Percentiles rank a stretch among this genome's conserved stretches.
phyloP scores from a whole-genome alignment of 2,888 invertebrate species.

The Julus scanicus region DNA sequence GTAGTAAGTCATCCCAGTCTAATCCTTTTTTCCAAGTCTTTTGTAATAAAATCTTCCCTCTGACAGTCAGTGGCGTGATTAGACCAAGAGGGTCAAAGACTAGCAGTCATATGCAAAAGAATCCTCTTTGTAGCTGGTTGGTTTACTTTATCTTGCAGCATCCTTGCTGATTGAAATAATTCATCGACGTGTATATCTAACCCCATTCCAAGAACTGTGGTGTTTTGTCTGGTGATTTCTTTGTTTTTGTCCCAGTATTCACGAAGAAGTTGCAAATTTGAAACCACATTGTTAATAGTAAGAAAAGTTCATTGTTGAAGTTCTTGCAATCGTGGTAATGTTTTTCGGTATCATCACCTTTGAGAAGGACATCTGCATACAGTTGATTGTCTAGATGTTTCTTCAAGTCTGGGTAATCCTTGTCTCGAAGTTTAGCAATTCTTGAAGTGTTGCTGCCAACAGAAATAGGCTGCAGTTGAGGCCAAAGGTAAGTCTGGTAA shows the following conservation, averaged over 20 bases:
- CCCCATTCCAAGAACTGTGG: background rate
- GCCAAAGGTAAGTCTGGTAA: constrained; percentile 12
- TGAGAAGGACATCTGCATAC: constrained; percentile 3
- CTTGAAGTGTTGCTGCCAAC: background rate
- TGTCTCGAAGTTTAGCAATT: background rate
- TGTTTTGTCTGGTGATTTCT: background rate
- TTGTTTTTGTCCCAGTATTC: background rate
- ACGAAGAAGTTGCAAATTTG: background rate
- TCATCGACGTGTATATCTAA: background rate
- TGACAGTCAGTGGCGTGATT: constrained; percentile 10
- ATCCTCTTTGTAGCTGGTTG: background rate
- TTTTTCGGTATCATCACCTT: background rate
- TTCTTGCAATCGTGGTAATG: background rate
- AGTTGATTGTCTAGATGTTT: background rate
- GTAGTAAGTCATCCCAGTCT: constrained; percentile 44
- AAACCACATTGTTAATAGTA: background rate
- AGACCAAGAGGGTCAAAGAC: constrained; percentile 45
- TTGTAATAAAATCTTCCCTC: constrained; percentile 46
- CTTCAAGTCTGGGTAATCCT: background rate
- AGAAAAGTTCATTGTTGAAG: background rate
- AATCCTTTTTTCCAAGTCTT: constrained; percentile 43
- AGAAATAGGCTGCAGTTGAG: constrained; percentile 13
- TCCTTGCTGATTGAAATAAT: background rate
- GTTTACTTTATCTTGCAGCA: background rate
- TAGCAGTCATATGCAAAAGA: background rate